phyloP scores from a whole-genome alignment of 2,113 vertebrate genomes.

The pig (Sus scrofa) region T2T-Sscrofa CM000815.6:118292501-118293000 shows the following conservation, averaged over 20 bases:
- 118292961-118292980: conserved; percentile 62
- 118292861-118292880: conserved; percentile 10
- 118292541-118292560: background rate
- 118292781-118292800: conserved; percentile 53
- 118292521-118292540: background rate
- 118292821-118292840: conserved; percentile 53
- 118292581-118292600: background rate
- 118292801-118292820: background rate
- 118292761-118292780: conserved; percentile 62
- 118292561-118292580: background rate
- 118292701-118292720: conserved; percentile 7
- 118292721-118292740: conserved; percentile 47
- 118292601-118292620: background rate
- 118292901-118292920: conserved; percentile 68
- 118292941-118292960: conserved; percentile 67
- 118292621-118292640: background rate
- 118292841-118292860: background rate
- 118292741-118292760: conserved; percentile 43
- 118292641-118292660: background rate
- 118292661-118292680: background rate
- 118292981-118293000: conserved; percentile 66
- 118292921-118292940: conserved; percentile 58
- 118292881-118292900: background rate
- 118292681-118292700: background rate
- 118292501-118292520: background rate